These are phyloP conservation scores for Plusia festucae DNA, from an alignment of 2,888 invertebrate species.

Conservation along the genomic window DNA sequence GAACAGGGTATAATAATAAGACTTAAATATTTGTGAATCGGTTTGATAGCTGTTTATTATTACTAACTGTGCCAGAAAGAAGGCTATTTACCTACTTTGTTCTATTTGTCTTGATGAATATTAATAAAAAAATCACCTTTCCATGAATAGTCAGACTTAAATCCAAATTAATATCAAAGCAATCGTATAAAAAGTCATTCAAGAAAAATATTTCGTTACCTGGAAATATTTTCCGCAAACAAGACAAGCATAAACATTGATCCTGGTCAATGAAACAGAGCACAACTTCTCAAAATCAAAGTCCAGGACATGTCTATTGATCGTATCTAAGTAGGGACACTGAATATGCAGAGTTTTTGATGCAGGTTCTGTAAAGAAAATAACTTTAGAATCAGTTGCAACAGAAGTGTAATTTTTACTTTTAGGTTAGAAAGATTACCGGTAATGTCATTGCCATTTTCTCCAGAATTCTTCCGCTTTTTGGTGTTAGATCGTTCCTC, in stretches of 20 bases:
- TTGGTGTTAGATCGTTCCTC: conserved; percentile 52
- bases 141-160: too few species aligned
- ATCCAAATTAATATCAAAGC: too few species aligned
- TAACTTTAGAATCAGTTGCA: background rate
- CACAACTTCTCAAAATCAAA: conserved; percentile 99
- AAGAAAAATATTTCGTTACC: conserved; percentile 73
- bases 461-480: conserved; percentile 75
- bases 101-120: too few species aligned
- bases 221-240: conserved; percentile 99
- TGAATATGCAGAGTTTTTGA: conserved; percentile 86
- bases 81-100: too few species aligned
- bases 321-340: conserved; percentile 99
- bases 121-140: too few species aligned
- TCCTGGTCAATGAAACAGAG: conserved; percentile 98
- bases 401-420: background rate
- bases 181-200: too few species aligned
- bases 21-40: too few species aligned
- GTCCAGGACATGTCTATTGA: conserved; percentile 98
- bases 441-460: conserved; percentile 67
- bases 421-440: conserved; percentile 69
- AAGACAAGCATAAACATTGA: conserved; percentile 99
- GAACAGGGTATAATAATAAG: too few species aligned
- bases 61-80: too few species aligned
- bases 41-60: too few species aligned
- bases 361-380: conserved; percentile 69